Conservation (phyloP, 2,797 vertebrate genomes). For the Neoniphon sammara region DNA sequence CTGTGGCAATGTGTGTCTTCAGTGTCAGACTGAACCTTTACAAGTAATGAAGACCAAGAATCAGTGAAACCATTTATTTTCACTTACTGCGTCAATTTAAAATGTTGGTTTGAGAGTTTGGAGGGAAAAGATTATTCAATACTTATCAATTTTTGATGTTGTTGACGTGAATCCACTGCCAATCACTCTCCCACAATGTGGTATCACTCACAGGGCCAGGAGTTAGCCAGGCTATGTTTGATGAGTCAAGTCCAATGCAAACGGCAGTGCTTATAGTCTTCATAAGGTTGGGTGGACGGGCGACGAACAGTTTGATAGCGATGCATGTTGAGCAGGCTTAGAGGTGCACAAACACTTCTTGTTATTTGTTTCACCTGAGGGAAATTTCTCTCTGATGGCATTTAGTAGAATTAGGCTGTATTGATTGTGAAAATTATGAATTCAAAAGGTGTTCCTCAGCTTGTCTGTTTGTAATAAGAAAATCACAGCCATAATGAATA, state of each 20-base stretch:
- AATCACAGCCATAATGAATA: slow-evolving; percentile 48
- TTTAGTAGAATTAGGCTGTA: slow-evolving; percentile 18
- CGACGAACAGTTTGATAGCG: slow-evolving; percentile 13
- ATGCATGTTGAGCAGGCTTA: neutral
- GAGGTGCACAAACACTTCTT: slow-evolving; percentile 11
- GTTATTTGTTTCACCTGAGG: neutral
- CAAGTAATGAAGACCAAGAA: slow-evolving; percentile 5
- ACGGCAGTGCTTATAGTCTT: no score
- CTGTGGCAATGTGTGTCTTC: neutral
- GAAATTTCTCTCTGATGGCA: slow-evolving; percentile 16
- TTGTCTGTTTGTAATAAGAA: slow-evolving; percentile 47
- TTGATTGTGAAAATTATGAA: slow-evolving; percentile 34
- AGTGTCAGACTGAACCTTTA: neutral
- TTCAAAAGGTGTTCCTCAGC: slow-evolving; percentile 42
- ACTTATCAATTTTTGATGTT: slow-evolving; percentile 16
- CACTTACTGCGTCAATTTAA: neutral
- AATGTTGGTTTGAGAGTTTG: slow-evolving; percentile 16
- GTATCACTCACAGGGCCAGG: neutral
- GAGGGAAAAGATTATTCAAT: slow-evolving; percentile 33
- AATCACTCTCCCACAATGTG: neutral
- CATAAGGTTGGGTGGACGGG: neutral
- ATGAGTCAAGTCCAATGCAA: neutral
- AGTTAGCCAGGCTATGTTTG: neutral
- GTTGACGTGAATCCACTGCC: slow-evolving; percentile 1
- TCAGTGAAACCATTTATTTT: neutral